Evolutionary conservation across 2,797 vertebrate genomes (phyloP).

Genomic region (Amazonetta brasiliensis): DNA sequence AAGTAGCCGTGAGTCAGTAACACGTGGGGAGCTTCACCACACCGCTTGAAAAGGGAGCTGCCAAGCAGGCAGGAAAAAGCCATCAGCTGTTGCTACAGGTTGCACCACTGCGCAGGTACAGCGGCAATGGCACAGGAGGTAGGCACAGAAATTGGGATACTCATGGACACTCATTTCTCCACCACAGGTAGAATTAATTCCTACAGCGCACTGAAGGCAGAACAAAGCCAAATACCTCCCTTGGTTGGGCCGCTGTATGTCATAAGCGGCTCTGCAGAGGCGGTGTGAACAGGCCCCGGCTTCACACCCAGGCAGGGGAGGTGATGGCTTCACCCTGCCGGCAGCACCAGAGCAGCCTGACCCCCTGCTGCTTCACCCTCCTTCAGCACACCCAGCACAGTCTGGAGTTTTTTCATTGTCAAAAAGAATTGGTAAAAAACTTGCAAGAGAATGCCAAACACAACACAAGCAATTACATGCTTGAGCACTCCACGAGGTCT

Average conservation of each 20-base stretch:
- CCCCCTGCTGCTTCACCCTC: not conserved
- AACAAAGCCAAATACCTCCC: not conserved
- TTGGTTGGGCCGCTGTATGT: not conserved
- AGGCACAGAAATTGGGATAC: not conserved
- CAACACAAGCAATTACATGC: not conserved
- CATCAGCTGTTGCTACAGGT: not conserved
- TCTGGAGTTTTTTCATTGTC: not conserved
- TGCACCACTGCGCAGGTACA: too few relatives aligned
- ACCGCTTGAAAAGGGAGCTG: not conserved
- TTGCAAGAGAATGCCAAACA: not conserved
- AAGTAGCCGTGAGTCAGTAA: not conserved
- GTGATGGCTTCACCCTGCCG: not conserved
- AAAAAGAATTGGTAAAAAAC: not conserved
- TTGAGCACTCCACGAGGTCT: not conserved
- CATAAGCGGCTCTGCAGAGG: not conserved
- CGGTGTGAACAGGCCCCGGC: not conserved
- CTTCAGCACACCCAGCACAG: not conserved
- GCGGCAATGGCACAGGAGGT: not conserved
- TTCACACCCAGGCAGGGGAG: rapidly evolving
- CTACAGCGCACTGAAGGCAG: not conserved
- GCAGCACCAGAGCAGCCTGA: not conserved
- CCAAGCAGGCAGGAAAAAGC: not conserved
- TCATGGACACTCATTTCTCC: not conserved
- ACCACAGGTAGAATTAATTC: not conserved
- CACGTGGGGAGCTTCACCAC: not conserved